Evolutionary conservation across 2,797 vertebrate genomes (phyloP).

Genomic region (Gouania willdenowi): DNA sequence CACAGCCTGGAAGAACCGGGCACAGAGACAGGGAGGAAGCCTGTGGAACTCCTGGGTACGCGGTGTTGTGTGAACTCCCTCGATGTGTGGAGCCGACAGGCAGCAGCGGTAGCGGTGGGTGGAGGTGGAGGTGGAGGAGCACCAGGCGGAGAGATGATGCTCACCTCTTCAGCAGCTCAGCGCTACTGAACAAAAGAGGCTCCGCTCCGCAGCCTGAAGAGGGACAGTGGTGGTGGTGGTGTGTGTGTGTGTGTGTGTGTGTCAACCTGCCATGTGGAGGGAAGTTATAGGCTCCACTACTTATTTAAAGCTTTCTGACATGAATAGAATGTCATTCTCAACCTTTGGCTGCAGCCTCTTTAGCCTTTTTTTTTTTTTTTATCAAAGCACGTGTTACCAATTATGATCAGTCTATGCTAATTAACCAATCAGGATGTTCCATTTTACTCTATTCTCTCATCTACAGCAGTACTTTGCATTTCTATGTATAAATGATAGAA

Average conservation of each 20-base stretch:
- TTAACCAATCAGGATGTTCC: too few species aligned
- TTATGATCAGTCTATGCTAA: too few species aligned
- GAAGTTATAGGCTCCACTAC: too few species aligned
- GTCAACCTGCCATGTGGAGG: background rate
- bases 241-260: background rate
- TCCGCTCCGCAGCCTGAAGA: conserved; percentile 45
- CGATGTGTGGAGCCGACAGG: conserved; percentile 19
- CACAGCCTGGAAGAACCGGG: background rate
- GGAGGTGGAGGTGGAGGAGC: conserved; percentile 52
- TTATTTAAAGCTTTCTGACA: too few species aligned
- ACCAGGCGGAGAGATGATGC: conserved; percentile 53
- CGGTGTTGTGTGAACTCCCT: conserved; percentile 2
- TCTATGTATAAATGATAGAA: too few species aligned
- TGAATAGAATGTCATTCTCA: too few species aligned
- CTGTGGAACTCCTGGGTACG: too few species aligned
- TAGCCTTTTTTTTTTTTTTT: too few species aligned
- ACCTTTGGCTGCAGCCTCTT: too few species aligned
- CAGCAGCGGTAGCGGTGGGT: conserved; percentile 27
- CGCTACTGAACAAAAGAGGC: conserved; percentile 80
- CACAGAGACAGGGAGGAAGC: background rate
- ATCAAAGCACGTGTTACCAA: too few species aligned
- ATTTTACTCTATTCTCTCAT: too few species aligned
- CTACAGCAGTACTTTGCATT: too few species aligned
- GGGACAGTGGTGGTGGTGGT: background rate
- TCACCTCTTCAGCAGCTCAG: conserved; percentile 72